These are phyloP conservation scores for Xiphophorus birchmanni DNA, from an alignment of 2,797 vertebrate genomes.

Conservation along the genomic window DNA sequence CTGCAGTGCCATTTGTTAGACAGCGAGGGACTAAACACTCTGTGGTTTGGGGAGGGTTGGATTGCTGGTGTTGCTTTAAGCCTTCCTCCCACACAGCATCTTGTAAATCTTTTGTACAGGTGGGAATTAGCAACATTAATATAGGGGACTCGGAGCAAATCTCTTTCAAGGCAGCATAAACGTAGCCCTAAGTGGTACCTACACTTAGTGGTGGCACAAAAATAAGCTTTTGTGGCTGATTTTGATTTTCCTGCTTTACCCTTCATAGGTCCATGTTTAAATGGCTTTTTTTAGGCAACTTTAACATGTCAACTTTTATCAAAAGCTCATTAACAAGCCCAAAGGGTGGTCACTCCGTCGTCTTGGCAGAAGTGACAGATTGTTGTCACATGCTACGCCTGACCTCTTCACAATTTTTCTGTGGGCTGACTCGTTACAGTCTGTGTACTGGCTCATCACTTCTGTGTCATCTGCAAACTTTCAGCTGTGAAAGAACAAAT, in stretches of 20 bases:
- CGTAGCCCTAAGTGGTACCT: constrained; percentile 5
- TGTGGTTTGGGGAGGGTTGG: constrained; percentile 32
- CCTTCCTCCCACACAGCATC: constrained; percentile 42
- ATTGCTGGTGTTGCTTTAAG: constrained; percentile 41
- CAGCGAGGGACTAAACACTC: constrained; percentile 38
- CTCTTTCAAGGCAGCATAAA: constrained; percentile 15
- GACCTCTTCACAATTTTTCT: constrained; percentile 17
- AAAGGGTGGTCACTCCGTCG: constrained; percentile 13
- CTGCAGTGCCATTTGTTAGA: constrained; percentile 41
- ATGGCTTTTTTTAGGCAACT: background rate
- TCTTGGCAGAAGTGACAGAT: constrained; percentile 32
- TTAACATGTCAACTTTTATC: constrained; percentile 13
- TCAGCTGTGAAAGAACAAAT: background rate
- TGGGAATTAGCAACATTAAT: constrained; percentile 48
- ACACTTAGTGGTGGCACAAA: background rate
- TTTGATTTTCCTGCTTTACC: background rate
- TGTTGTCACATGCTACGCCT: background rate
- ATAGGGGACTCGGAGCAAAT: background rate
- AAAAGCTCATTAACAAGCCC: constrained; percentile 4
- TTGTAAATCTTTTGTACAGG: constrained; percentile 42
- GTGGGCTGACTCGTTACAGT: constrained; percentile 23
- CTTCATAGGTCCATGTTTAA: background rate
- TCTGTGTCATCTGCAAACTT: constrained; percentile 28
- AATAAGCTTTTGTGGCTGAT: constrained; percentile 9
- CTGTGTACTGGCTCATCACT: background rate